Conservation (phyloP, 2,888 invertebrate genomes). For the Pardosa pseudoannulata region DNA sequence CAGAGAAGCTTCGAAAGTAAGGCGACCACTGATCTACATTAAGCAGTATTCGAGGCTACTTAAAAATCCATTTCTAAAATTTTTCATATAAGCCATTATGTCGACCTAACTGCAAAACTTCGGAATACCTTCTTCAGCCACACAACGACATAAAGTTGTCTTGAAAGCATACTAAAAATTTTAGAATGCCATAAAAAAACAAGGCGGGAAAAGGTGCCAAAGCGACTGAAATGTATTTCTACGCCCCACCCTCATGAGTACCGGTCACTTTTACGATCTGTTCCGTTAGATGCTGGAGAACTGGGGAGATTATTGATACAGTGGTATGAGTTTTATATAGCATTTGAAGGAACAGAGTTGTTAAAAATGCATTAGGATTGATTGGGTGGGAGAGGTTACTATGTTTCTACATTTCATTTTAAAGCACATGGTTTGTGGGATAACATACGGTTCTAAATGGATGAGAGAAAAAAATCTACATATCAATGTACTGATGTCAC, state of each 20-base stretch:
- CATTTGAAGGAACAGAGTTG: neutral
- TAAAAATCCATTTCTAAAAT: neutral
- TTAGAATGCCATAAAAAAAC: conserved; percentile 1
- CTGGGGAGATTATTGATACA: neutral
- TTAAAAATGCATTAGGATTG: conserved; percentile 1
- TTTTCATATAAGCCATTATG: neutral
- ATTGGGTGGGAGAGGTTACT: no score
- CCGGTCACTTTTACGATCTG: conserved; percentile 8
- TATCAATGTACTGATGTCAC: no score
- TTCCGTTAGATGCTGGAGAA: neutral
- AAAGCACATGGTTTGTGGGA: no score
- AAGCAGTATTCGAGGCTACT: no score
- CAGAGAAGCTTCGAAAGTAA: no score
- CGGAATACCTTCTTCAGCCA: neutral
- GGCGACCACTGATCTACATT: no score
- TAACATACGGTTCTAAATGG: no score
- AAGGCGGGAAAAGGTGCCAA: neutral
- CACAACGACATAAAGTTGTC: neutral
- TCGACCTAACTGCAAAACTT: neutral
- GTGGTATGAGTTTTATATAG: conserved; percentile 1
- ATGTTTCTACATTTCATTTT: no score
- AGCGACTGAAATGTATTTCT: neutral
- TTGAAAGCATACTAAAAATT: neutral
- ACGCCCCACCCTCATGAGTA: neutral
- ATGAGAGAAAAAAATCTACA: no score